phyloP scores from a whole-genome alignment of 2,888 invertebrate genomes.

The Rambutsinella grinnellia region DNA sequence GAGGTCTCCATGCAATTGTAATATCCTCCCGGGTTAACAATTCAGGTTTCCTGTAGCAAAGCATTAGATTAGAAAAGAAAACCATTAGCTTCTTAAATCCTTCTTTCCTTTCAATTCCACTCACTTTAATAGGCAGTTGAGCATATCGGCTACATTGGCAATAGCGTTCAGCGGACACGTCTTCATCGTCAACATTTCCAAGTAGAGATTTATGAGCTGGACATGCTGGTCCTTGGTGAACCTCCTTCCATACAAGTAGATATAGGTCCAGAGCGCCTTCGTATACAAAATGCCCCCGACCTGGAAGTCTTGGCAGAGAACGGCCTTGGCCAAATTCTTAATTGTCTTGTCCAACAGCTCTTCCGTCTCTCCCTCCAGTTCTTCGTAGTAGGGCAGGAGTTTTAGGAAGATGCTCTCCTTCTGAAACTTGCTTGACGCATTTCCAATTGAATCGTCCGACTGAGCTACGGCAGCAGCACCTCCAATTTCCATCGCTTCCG shows the following conservation, averaged over 20 bases:
- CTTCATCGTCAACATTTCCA: slow-evolving; percentile 79
- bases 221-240: slow-evolving; percentile 94
- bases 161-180: slow-evolving; percentile 72
- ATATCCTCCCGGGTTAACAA: slow-evolving; percentile 84
- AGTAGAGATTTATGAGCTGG: slow-evolving; percentile 81
- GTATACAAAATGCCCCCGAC: slow-evolving; percentile 60
- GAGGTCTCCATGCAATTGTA: slow-evolving; percentile 86
- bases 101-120: slow-evolving; percentile 66
- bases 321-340: slow-evolving; percentile 56
- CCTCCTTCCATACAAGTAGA: slow-evolving; percentile 85
- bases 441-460: slow-evolving; percentile 7
- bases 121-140: slow-evolving; percentile 82
- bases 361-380: slow-evolving; percentile 57
- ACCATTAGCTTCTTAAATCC: neutral
- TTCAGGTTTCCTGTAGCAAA: slow-evolving; percentile 79
- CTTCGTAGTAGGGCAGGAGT: slow-evolving; percentile 60
- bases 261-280: slow-evolving; percentile 71
- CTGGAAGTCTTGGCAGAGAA: slow-evolving; percentile 61
- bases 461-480: slow-evolving; percentile 7
- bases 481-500: slow-evolving; percentile 44
- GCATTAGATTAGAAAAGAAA: neutral
- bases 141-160: slow-evolving; percentile 78
- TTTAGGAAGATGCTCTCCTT: slow-evolving; percentile 60
- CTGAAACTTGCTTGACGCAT: slow-evolving; percentile 50
- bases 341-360: slow-evolving; percentile 60